Evolutionary conservation across 2,888 invertebrate species (phyloP).

Genomic region (Pseudococcus longispinus): DNA sequence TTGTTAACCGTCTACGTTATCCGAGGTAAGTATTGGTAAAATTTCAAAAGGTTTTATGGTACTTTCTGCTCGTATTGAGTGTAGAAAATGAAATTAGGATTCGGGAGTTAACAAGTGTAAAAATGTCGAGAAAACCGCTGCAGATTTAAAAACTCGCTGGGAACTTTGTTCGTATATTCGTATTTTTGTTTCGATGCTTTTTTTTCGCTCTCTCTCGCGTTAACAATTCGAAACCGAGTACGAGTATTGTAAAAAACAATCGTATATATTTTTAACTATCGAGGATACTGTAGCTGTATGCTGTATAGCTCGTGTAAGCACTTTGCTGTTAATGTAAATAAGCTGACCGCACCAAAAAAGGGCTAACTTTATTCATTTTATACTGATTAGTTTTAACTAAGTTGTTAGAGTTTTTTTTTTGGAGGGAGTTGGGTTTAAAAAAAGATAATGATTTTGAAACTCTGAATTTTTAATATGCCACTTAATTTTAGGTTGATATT

Average conservation of each 20-base stretch:
- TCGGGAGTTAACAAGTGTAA: constrained; percentile 20
- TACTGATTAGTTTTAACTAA: not conserved
- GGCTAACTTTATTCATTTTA: not conserved
- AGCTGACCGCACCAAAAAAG: not conserved
- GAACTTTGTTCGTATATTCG: not conserved
- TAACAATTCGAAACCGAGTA: not conserved
- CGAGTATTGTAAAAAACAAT: not conserved
- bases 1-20: not conserved
- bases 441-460: not conserved
- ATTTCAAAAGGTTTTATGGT: not conserved
- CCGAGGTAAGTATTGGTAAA: not conserved
- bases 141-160: not conserved
- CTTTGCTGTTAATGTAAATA: not conserved
- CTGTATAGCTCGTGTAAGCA: not conserved
- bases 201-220: not conserved
- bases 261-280: not conserved
- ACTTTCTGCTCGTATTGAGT: not conserved
- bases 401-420: not conserved
- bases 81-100: constrained; percentile 25
- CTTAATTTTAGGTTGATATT: not conserved
- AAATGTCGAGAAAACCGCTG: constrained; percentile 24
- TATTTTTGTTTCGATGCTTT: constrained; percentile 16
- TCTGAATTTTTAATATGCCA: not conserved
- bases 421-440: not conserved
- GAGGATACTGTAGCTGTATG: not conserved